phyloP scores from a whole-genome alignment of 2,113 vertebrate genomes.

The Sorex fumeus region DNA sequence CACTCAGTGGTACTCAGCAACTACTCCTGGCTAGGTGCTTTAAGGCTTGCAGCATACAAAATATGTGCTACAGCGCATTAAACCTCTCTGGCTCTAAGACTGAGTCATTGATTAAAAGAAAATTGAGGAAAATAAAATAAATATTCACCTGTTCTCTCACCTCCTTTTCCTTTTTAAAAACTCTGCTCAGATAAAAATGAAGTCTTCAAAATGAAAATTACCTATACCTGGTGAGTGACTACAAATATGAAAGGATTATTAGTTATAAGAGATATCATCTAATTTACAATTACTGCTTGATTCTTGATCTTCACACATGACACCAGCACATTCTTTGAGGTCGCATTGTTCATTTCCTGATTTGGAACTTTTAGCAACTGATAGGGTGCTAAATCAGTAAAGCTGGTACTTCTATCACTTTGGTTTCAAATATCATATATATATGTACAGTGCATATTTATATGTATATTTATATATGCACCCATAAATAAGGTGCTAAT shows the following conservation, averaged over 20 bases:
- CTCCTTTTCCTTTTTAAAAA: slow-evolving; percentile 49
- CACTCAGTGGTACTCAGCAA: too few relatives aligned
- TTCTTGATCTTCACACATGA: slow-evolving; percentile 46
- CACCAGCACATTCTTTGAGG: slow-evolving; percentile 54
- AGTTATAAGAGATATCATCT: slow-evolving; percentile 38
- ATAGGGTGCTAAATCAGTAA: slow-evolving; percentile 64
- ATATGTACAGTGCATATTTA: too few relatives aligned
- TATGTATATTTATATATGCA: slow-evolving; percentile 17
- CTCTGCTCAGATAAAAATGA: slow-evolving; percentile 43
- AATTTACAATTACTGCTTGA: slow-evolving; percentile 53
- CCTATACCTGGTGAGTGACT: slow-evolving; percentile 34
- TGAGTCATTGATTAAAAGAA: slow-evolving; percentile 13
- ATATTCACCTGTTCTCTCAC: slow-evolving; percentile 17
- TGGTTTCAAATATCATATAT: slow-evolving; percentile 61
- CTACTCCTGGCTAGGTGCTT: too few relatives aligned
- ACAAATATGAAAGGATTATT: slow-evolving; percentile 12
- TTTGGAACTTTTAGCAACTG: slow-evolving; percentile 67
- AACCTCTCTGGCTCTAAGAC: too few relatives aligned
- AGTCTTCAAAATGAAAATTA: slow-evolving; percentile 55
- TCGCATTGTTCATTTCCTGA: slow-evolving; percentile 68
- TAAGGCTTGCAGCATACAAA: too few relatives aligned
- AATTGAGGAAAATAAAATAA: slow-evolving; percentile 56
- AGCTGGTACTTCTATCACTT: slow-evolving; percentile 54
- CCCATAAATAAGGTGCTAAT: slow-evolving; percentile 78
- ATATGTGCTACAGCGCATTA: too few relatives aligned